Conservation (phyloP, 2,888 invertebrate genomes). For the Nesidiocoris tenuis region DNA sequence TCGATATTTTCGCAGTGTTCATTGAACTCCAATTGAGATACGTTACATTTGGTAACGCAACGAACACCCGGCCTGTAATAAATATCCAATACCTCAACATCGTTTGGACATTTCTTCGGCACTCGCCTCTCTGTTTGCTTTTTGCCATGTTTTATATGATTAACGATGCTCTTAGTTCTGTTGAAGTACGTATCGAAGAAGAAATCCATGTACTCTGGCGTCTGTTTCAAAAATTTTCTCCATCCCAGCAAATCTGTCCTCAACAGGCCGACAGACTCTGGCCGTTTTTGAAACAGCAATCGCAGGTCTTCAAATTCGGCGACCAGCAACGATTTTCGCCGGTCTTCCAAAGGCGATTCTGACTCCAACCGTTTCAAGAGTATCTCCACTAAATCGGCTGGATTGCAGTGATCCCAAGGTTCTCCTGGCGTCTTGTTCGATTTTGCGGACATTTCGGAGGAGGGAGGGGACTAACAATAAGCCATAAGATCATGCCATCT, state of each 20-base stretch:
- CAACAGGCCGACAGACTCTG: slow-evolving; percentile 6
- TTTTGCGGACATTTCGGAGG: not conserved
- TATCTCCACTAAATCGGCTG: not conserved
- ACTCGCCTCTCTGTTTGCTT: not conserved
- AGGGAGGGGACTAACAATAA: too few species aligned
- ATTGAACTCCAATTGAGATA: not conserved
- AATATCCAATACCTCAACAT: not conserved
- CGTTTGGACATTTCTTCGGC: not conserved
- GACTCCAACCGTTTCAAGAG: not conserved
- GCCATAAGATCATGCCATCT: not conserved
- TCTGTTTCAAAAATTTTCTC: slow-evolving; percentile 25
- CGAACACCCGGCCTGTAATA: not conserved
- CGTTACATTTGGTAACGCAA: not conserved
- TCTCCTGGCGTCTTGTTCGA: not conserved
- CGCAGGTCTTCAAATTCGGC: slow-evolving; percentile 13
- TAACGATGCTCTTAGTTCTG: not conserved
- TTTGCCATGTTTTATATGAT: too few species aligned
- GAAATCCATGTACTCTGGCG: slow-evolving; percentile 8
- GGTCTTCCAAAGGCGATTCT: not conserved
- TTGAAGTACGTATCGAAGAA: not conserved
- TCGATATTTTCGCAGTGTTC: not conserved
- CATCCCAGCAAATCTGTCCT: slow-evolving; percentile 25
- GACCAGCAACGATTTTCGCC: not conserved
- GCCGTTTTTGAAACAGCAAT: slow-evolving; percentile 22
- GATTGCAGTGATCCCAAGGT: not conserved